These are phyloP conservation scores for Mimachlamys varia DNA, from an alignment of 2,888 invertebrate genomes.

Conservation along the genomic window DNA sequence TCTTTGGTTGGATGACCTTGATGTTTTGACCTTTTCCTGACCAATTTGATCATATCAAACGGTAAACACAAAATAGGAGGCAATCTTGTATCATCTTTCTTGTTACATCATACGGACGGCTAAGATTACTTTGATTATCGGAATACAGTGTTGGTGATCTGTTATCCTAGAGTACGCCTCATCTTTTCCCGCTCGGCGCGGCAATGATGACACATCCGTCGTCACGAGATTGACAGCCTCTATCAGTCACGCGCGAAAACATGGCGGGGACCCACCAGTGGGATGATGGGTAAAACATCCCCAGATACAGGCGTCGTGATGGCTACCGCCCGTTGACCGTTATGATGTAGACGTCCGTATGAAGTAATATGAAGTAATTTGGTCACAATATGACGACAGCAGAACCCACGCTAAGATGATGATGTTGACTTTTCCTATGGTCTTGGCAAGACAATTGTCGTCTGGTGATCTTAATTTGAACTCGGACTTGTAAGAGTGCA, in stretches of 20 bases:
- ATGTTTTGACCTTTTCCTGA: background rate
- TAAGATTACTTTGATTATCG: slow-evolving; percentile 12
- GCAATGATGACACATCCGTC: slow-evolving; percentile 28
- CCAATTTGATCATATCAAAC: background rate
- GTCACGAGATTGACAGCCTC: slow-evolving; percentile 10
- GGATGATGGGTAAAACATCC: slow-evolving; percentile 4
- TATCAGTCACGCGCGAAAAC: slow-evolving; percentile 19
- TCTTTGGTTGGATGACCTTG: background rate
- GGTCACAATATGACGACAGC: background rate
- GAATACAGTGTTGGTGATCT: background rate
- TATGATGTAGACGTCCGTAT: slow-evolving; percentile 11
- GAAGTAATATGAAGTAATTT: slow-evolving; percentile 28
- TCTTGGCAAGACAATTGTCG: background rate
- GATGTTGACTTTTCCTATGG: background rate
- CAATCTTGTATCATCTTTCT: background rate
- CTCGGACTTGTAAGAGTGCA: slow-evolving; percentile 1
- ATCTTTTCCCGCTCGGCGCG: background rate
- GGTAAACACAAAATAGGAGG: background rate
- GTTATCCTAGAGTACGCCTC: slow-evolving; percentile 10
- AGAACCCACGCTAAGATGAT: background rate
- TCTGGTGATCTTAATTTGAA: background rate
- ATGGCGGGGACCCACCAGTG: background rate
- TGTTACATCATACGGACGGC: background rate
- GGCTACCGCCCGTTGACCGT: background rate
- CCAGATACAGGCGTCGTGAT: background rate